Base-by-base conservation (phyloP, 2,888 invertebrate genomes). In the Athalia circularis region DNA sequence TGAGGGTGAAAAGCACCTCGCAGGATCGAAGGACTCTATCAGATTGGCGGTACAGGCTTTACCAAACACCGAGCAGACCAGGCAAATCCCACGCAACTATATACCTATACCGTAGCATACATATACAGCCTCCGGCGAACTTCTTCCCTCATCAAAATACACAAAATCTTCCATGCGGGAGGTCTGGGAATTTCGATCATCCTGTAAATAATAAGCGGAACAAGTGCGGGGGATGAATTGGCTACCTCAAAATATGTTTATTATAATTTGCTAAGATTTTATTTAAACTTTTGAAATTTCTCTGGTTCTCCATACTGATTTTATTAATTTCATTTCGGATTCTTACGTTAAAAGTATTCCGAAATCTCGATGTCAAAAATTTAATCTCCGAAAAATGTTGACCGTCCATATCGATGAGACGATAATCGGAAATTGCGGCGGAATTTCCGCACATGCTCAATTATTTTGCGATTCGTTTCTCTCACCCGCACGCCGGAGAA, bases 1-100 rank as follows among this genome's bases (percentile, higher is more conserved):
- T 86, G 84, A 87, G 87, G 85, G 86, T 81, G 82, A 79, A 79
- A 83, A 81, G 80, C 81, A 82, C 82, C 82, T 81, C 80, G 80
- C 77, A 50, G 57, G 29, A 54, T 72, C 72, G 72, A 62, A 75
- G 75, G 75, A 75, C 62, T 75, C 62, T 64, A 72, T 72, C 62
- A 75, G 75, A 47, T 15, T 8, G 43, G 62, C 13, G 64, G 29
- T 64, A 15, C 62, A 3, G 62, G 52, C 50, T 29, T 29, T 54
- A 8, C n/a, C n/a, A 7, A 43, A 13, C 29, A 7, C 48, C 48
- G 13, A 29, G 47, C 8, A 43, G 48, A 5, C 6, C 43, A 50
- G 48, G 52, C n/a, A 47, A 13, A 65, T 65, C 47, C n/a, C 29
- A 29, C 48, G 13, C 3, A 48, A 48, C 47, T 47, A 13, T 48